Base-by-base conservation (phyloP, 2,888 invertebrate genomes). In the Heliconius charithonia region DNA sequence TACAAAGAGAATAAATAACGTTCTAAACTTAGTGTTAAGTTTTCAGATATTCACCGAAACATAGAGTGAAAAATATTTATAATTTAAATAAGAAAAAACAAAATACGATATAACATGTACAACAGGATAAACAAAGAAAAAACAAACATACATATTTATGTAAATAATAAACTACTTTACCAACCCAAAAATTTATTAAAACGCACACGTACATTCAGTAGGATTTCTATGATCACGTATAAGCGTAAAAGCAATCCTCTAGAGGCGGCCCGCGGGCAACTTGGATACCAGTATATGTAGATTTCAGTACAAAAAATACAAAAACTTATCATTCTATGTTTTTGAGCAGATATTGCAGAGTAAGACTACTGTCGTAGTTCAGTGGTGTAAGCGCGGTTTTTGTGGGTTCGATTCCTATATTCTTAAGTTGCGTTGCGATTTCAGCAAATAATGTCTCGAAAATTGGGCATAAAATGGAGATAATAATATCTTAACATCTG, bases 261-360 rank as follows among this genome's bases (percentile, higher is more conserved):
- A 79, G 90, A 89, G 91, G 88, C 84, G 79, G 84, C 83, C 82
- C 83, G 77, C 76, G 81, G 83, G 83, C 83, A 85, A 84, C 85
- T 85, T 83, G 82, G 82, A 85, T 84, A 85, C 89, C 16, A 16
- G 65, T 37, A 37, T 66, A 66, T 66, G 66, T 66, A 66, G 66
- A 90, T 90, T 89, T 90, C 85, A 88, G 87, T 90, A 88, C 87
- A 87, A 89, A 90, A 89, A 77, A 80, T 79, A 41, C 32, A 22
- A 27, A 56, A 72, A 72, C 10, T 56, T 56, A 32, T 29, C 69
- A 66, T 45, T 27, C 27, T 70, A 45, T 32, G 22, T 51, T 59
- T 72, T 51, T 56, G 56, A 27, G 22, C 19, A 45, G 27, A 71
- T 71, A 16, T 45, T 56, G 29, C 27, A 25, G 3, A 37, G n/a